Base-by-base conservation (phyloP, 1,140 invertebrate genomes). In the Leptoteleia sp. region DNA sequence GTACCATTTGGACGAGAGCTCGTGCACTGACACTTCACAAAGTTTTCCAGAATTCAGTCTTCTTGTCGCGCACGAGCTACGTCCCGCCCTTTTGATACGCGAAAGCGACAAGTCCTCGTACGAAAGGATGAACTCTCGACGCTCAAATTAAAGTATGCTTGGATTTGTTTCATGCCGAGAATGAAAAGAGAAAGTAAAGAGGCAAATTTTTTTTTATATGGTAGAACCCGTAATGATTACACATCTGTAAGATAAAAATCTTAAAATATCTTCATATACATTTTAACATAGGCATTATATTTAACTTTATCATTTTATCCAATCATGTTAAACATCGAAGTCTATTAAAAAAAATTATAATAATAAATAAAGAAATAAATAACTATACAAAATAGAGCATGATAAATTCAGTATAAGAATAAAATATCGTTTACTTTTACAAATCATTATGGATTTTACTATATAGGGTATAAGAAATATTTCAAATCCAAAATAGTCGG, bases 1-100 rank as follows among this genome's bases (percentile, higher is more conserved):
- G 27, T 47, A 76, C 25, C 25, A 61, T 50, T 47, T 19, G 42
- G 72, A 25, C 22, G 55, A 47, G 15, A 40, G 52, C 48, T 76
- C 72, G 54, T 59, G 45, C 40, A 31, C 1, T 12, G 19, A 15
- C 38, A 19, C 1, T 42, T 27, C 8, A 54, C 22, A 27, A 19
- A n/a, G n/a, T 48, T 35, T 64, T 33, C 48, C 37, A 25, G 4
- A 57, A 57, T 47, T 40, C 13, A 19, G 3, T 68, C 64, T 55
- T 68, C 64, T 68, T 15, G 17, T 68, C 9, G 31, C 40, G 15
- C 42, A 47, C 40, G 50, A 57, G 40, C 31, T 33, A 25, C 22
- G 31, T 29, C 45, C 13, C 11, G 12, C 19, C 38, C 9, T 70
- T 70, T 70, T 57, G 17, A 59, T 54, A 59, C 42, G 62, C 48